Evolutionary conservation across 2,113 vertebrate genomes (phyloP), one percentile per base, ranked within the genome.

Genomic region (Cinclus mexicanus): DNA sequence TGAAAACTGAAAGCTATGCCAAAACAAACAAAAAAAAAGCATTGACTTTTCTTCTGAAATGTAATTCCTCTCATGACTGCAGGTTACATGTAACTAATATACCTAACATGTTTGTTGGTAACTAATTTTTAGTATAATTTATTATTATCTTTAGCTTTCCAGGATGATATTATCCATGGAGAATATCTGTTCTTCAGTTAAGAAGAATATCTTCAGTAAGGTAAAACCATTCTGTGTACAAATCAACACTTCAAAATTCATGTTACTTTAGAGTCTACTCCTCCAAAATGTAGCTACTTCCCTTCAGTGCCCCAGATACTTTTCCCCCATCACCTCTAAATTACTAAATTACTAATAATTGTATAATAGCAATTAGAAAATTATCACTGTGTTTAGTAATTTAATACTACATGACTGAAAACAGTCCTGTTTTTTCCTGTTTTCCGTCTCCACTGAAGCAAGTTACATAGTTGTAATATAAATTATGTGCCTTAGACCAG

Each of bases 101-200:
- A 76, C 3, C 4, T 17, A 82, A 44, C 4, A 57, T 26, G 16
- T 33, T 75, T 0, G 0, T 15, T 61, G 37, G 31, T 68, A 87
- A 56, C 29, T 31, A 14, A 68, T 72, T 90, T 79, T 44, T 52
- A 65, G 31, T 68, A 26, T 65, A 18, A 84, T 63, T 64, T 70
- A 33, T 68, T 75, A 28, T 82, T 56, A 20, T 71, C 26, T 56
- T 90, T 47, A 71, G 4, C 6, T 47, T 83, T 72, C 59, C 33
- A 69, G 9, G 11, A 39, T 52, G 3, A 49, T 69, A 47, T 10
- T 8, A 39, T 37, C 23, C 69, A 13, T 6, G 31, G 53, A 87
- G 89, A 67, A 71, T n/a, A 76, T 13, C 20, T 44, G 12, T 37
- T 75, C 42, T 44, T 84, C 72, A 56, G 33, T 74, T 75, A 81